Evolutionary conservation across 2,888 invertebrate genomes (phyloP), one percentile per base, ranked within the genome.

Genomic region (Ellobium chinense): DNA sequence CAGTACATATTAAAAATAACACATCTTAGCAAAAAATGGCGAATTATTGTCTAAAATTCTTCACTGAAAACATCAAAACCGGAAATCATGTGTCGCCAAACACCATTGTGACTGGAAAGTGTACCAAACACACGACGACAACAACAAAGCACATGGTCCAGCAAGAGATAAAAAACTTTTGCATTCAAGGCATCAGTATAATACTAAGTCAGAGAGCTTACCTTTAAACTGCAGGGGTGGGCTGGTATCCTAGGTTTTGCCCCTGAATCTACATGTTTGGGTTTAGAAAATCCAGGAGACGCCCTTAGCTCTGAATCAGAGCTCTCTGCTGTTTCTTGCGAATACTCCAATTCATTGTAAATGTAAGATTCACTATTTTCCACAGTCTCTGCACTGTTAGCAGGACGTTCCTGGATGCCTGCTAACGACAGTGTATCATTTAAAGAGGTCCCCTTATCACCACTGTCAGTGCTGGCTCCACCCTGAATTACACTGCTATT

Each of bases 141-240:
- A 46, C 46, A 46, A 46, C 46, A 46, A 46, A 12, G 46, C 46
- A 46, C 18, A 18, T 12, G 9, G 18, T 46, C 7, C 46, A 46
- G 46, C 18, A 9, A 46, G 18, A 46, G 18, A 18, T 12, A 46
- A n/a, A n/a, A n/a, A n/a, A n/a, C n/a, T n/a, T n/a, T 62, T 1
- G 4, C 24, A 27, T 62, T 62, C 24, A n/a, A n/a, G n/a, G n/a
- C n/a, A n/a, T n/a, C n/a, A n/a, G n/a, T n/a, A n/a, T n/a, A n/a
- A n/a, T n/a, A n/a, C n/a, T n/a, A n/a, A n/a, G n/a, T n/a, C n/a
- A n/a, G n/a, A 46, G 18, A 46, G 46, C 18, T 65, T 72, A 72
- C 72, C 72, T 72, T 58, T 60, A 72, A 72, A 72, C 72, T 72
- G 36, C 72, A 72, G 18, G 27, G 54, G 24, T 58, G 58, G 21